Evolutionary conservation across 2,113 vertebrate genomes (phyloP), one percentile per base, ranked within the genome.

Genomic region (Rhinolophus sinicus): DNA sequence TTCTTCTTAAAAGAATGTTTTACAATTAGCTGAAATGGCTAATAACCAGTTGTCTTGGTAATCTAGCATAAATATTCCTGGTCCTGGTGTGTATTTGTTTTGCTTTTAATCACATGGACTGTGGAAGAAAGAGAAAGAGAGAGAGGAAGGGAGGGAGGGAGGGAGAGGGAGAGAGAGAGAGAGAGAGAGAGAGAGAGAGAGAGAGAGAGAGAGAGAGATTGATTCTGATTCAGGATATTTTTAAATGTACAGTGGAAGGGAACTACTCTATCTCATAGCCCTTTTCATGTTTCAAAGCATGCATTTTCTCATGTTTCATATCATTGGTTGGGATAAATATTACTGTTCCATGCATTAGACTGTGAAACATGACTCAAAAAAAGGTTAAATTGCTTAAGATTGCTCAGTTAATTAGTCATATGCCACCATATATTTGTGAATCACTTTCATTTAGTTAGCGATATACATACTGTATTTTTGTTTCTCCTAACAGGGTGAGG

Each of bases 1-100:
- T 93, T 95, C 52, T 60, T 90, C 60, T 94, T 62, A 65, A 81
- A 75, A 94, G 52, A 89, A 47, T 90, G 52, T 30, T 70, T 90
- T 94, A 44, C 22, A 70, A 65, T 60, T 87, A 60, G 86, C 83
- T 90, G 75, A 62, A 38, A 5, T 76, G 35, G 65, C 77, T 90
- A 86, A 70, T 38, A 69, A 22, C 44, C 64, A 81, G 35, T 86
- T 81, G 47, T 84, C 40, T 89, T 62, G 18, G 35, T 69, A 50
- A 11, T 88, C 50, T 93, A 58, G 80, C 19, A 58, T 47, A 60
- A 92, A 90, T 92, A 60, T 60, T 81, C 7, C 12, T 82, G 65
- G 90, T 50, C n/a, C 69, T 97, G 33, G 9, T 69, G 5, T 81
- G 12, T 90, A 9, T 89, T n/a, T 82, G 38, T 89, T 94, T 92